These are phyloP conservation scores for Notothenia coriiceps DNA, from an alignment of 2,113 vertebrate species.

Conservation along the genomic window DNA sequence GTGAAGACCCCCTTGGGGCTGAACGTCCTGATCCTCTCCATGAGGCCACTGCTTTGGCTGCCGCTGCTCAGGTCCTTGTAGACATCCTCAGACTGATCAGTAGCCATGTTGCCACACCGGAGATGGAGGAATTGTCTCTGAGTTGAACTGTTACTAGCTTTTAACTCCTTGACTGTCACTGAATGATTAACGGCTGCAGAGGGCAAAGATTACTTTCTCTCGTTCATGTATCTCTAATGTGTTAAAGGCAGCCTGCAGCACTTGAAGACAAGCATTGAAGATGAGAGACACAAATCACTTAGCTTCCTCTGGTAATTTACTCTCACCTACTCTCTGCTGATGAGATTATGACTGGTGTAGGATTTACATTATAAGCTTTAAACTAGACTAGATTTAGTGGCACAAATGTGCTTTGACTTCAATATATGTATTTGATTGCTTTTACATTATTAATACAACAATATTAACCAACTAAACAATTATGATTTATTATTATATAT, in stretches of 20 bases:
- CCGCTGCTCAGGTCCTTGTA: background rate
- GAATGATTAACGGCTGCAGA: slow-evolving; percentile 76
- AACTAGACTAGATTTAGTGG: too few relatives aligned
- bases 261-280: slow-evolving; percentile 31
- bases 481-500: too few relatives aligned
- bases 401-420: too few relatives aligned
- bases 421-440: too few relatives aligned
- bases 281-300: slow-evolving; percentile 32
- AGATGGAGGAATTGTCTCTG: slow-evolving; percentile 33
- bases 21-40: slow-evolving; percentile 51
- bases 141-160: background rate
- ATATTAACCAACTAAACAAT: too few relatives aligned
- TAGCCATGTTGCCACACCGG: slow-evolving; percentile 19
- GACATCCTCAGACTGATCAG: slow-evolving; percentile 11
- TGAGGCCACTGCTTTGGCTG: background rate
- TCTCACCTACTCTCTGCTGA: slow-evolving; percentile 18
- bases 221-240: slow-evolving; percentile 16
- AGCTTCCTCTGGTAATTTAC: slow-evolving; percentile 1
- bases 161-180: slow-evolving; percentile 30
- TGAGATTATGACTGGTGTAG: background rate
- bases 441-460: too few relatives aligned
- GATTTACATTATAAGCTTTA: too few relatives aligned
- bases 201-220: slow-evolving; percentile 66
- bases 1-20: slow-evolving; percentile 68
- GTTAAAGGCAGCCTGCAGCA: background rate